Percentiles rank a stretch among this genome's conserved stretches.
phyloP scores from a whole-genome alignment of 2,888 invertebrate genomes.

The Tiliacea aurago region DNA sequence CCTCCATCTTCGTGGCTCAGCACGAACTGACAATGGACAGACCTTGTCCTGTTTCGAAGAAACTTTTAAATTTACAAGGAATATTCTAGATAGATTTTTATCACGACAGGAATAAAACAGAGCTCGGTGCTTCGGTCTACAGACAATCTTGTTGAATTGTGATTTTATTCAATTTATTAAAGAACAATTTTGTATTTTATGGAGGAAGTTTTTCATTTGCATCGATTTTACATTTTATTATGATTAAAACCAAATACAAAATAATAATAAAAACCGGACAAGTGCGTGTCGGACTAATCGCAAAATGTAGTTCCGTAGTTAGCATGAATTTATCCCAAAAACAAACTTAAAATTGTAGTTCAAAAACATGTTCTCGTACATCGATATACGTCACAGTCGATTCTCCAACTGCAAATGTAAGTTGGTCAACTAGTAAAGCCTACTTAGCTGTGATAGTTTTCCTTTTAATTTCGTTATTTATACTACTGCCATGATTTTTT shows the following conservation, averaged over 20 bases:
- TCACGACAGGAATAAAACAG: constrained; percentile 41
- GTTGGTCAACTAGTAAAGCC: too few relatives aligned
- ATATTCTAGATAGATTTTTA: constrained; percentile 58
- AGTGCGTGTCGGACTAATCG: too few relatives aligned
- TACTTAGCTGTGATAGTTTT: too few relatives aligned
- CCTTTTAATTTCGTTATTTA: too few relatives aligned
- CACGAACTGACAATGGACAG: constrained; percentile 33
- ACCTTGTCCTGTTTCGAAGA: constrained; percentile 48
- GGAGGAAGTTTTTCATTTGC: neutral
- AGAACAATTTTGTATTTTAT: constrained; percentile 14
- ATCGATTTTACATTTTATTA: constrained; percentile 13
- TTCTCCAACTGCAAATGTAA: too few relatives aligned
- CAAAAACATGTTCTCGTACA: too few relatives aligned
- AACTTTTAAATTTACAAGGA: constrained; percentile 69
- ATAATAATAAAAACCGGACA: neutral
- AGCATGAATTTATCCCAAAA: too few relatives aligned
- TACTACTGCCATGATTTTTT: too few relatives aligned
- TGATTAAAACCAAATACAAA: neutral
- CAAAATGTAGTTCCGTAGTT: too few relatives aligned
- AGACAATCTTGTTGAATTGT: constrained; percentile 39
- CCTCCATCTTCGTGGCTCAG: constrained; percentile 23
- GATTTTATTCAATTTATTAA: constrained; percentile 49
- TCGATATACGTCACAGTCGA: too few relatives aligned
- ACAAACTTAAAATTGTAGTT: too few relatives aligned
- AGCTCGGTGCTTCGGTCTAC: constrained; percentile 25